A percentile compares a stretch with the other conserved stretches of the same genome.
Conservation (phyloP, 2,888 invertebrate genomes). For the Timema cristinae region DNA sequence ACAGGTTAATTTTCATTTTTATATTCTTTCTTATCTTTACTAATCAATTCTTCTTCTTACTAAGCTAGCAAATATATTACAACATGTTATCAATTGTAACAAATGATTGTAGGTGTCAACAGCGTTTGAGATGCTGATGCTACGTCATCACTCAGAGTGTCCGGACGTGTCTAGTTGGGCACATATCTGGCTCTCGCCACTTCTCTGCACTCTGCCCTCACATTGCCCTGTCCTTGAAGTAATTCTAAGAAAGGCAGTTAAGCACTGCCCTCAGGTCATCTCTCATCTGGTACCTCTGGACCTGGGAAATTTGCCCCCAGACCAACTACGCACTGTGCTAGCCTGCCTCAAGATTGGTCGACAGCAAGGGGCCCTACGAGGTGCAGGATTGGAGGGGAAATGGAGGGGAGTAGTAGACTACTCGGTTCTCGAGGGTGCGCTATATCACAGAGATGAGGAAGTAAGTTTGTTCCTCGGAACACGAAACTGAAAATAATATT, state of each 20-base stretch:
- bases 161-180: constrained; percentile 45
- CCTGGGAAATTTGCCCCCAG: background rate
- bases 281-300: constrained; percentile 11
- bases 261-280: constrained; percentile 41
- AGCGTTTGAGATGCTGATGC: constrained; percentile 54
- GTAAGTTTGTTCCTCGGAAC: constrained; percentile 42
- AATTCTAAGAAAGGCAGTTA: constrained; percentile 43
- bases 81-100: too few relatives aligned
- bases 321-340: constrained; percentile 26
- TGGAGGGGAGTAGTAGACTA: constrained; percentile 57
- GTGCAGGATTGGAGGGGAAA: constrained; percentile 35
- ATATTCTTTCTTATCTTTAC: background rate
- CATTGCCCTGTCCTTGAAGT: constrained; percentile 38
- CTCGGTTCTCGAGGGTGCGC: constrained; percentile 51
- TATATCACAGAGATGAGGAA: constrained; percentile 57
- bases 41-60: background rate
- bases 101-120: constrained; percentile 46
- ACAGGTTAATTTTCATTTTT: background rate
- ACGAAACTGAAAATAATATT: too few relatives aligned
- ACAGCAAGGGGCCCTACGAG: constrained; percentile 45
- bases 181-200: constrained; percentile 48
- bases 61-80: too few relatives aligned
- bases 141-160: constrained; percentile 44
- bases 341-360: constrained; percentile 48
- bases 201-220: constrained; percentile 28